A percentile compares a stretch with the other conserved stretches of the same genome.
Evolutionary conservation across 2,888 invertebrate genomes (phyloP).

Genomic region (Danaus chrysippus): DNA sequence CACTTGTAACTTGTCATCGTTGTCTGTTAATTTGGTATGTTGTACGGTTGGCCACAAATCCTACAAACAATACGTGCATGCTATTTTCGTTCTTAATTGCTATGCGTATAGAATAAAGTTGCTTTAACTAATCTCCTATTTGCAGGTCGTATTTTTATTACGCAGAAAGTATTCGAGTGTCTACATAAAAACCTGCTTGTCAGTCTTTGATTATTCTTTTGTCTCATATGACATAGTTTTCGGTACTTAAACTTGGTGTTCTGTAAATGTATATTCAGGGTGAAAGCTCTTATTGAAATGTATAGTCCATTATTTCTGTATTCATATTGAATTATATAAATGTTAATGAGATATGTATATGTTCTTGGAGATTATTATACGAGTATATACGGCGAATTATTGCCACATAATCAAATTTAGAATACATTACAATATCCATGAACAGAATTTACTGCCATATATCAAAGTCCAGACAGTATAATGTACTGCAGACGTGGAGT

Average conservation of each 20-base stretch:
- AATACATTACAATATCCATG: not conserved
- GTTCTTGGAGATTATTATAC: too few species aligned
- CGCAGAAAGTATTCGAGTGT: constrained; percentile 57
- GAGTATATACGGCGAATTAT: too few species aligned
- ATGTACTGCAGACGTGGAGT: constrained; percentile 3
- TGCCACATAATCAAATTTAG: too few species aligned
- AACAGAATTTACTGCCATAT: constrained; percentile 2
- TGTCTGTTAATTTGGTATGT: constrained; percentile 74
- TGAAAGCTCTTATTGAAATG: constrained; percentile 2
- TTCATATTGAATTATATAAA: too few species aligned
- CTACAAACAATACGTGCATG: constrained; percentile 10
- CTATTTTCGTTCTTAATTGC: not conserved
- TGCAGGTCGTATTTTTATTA: constrained; percentile 43
- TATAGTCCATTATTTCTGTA: not conserved
- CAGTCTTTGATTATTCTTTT: constrained; percentile 56
- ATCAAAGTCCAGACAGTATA: constrained; percentile 3
- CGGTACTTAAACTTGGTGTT: constrained; percentile 9
- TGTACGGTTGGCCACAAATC: constrained; percentile 39
- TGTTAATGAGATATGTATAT: too few species aligned
- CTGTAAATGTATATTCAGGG: constrained; percentile 7
- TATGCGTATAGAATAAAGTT: constrained; percentile 10
- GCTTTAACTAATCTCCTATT: constrained; percentile 4
- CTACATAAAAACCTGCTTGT: constrained; percentile 47
- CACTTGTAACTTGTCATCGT: constrained; percentile 75
- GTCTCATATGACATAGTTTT: constrained; percentile 41